A percentile compares a stretch with the other conserved stretches of the same genome.
Evolutionary conservation across 1,140 invertebrate genomes (phyloP).

Genomic region (Polypedilum vanderplanki): DNA sequence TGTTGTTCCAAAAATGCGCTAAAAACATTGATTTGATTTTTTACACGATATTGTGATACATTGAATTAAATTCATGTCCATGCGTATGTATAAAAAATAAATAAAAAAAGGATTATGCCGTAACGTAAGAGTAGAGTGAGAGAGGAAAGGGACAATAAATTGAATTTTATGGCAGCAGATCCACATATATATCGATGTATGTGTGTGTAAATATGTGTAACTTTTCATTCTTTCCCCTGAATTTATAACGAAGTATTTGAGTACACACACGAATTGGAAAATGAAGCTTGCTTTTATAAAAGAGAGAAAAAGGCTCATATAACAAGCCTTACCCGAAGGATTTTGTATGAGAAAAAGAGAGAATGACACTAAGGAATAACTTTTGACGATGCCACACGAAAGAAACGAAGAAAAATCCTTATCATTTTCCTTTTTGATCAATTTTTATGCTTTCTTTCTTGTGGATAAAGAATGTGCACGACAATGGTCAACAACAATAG

Average conservation of each 20-base stretch:
- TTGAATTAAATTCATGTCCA: too few species aligned
- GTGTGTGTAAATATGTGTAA: too few species aligned
- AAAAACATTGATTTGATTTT: too few species aligned
- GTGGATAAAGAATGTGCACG: neutral
- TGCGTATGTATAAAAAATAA: too few species aligned
- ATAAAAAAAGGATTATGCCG: neutral
- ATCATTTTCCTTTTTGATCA: constrained; percentile 17
- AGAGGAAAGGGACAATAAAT: constrained; percentile 24
- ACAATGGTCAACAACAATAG: constrained; percentile 10
- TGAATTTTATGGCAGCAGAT: constrained; percentile 24
- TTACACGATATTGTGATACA: too few species aligned
- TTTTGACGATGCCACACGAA: neutral
- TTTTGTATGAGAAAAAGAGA: neutral
- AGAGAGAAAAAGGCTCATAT: neutral
- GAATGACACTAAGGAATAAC: neutral
- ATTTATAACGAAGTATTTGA: too few species aligned
- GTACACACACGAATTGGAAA: too few species aligned
- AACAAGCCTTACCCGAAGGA: neutral
- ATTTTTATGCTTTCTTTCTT: neutral
- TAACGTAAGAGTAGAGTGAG: neutral
- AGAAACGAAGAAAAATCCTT: neutral
- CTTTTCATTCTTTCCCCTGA: too few species aligned
- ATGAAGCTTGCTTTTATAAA: too few species aligned
- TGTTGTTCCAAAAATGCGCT: too few species aligned
- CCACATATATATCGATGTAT: neutral